A percentile compares a stretch with the other conserved stretches of the same genome.
Conservation (phyloP, 2,113 vertebrate genomes). For the Callaeas wilsoni region DNA sequence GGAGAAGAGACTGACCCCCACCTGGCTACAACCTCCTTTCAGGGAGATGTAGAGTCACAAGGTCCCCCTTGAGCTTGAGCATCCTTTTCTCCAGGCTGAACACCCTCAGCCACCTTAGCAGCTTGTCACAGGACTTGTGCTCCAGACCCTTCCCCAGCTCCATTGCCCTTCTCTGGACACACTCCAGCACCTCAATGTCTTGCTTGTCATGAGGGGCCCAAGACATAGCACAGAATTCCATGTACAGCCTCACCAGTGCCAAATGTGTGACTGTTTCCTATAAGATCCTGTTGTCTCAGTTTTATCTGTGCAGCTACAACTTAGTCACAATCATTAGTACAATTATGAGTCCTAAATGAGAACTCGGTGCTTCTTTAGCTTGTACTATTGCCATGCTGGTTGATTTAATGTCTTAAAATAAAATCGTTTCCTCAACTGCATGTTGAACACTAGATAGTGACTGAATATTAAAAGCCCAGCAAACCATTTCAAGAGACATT, state of each 20-base stretch:
- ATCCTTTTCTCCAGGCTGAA: neutral
- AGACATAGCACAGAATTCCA: neutral
- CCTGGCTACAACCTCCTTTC: neutral
- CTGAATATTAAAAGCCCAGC: neutral
- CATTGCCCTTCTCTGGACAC: fast-evolving
- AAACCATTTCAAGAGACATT: neutral
- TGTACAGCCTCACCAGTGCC: neutral
- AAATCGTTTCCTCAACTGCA: neutral
- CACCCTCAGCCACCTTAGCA: neutral
- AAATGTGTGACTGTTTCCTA: neutral
- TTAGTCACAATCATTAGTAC: neutral
- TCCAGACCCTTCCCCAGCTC: neutral
- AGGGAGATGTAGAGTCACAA: neutral
- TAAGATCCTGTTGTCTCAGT: neutral
- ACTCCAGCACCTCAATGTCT: neutral
- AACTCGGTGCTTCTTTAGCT: neutral
- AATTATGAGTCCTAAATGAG: neutral
- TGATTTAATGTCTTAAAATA: neutral
- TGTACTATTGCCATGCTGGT: neutral
- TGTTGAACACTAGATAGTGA: neutral
- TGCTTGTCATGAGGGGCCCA: neutral
- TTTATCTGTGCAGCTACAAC: neutral
- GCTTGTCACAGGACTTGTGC: neutral
- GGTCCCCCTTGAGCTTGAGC: neutral
- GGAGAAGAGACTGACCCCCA: neutral